These are phyloP conservation scores for Meles meles DNA, from an alignment of 2,113 vertebrate species.

Conservation along the genomic window DNA sequence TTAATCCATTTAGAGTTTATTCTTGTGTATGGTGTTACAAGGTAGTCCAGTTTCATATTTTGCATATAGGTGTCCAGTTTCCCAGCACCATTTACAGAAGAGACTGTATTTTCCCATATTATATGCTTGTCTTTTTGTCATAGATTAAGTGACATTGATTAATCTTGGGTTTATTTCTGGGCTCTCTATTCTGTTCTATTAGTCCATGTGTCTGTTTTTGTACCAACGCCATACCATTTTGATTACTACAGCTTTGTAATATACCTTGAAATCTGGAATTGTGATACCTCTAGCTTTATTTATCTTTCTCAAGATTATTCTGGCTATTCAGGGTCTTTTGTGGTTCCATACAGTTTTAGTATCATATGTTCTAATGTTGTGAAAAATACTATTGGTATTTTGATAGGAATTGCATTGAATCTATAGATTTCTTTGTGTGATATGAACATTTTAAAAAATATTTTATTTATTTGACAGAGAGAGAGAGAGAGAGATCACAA, in stretches of 20 bases:
- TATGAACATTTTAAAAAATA: neutral
- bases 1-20: neutral
- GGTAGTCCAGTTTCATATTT: neutral
- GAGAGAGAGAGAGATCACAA: too few species aligned
- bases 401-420: neutral
- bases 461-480: too few species aligned
- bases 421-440: neutral
- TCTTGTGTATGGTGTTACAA: neutral
- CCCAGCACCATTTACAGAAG: neutral
- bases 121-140: neutral
- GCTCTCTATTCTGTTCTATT: neutral
- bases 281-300: neutral
- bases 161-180: neutral
- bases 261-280: neutral
- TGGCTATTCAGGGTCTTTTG: neutral
- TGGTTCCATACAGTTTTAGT: neutral
- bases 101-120: neutral
- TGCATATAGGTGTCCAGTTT: neutral
- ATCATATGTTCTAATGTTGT: neutral
- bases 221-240: neutral
- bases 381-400: neutral
- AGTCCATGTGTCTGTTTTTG: neutral
- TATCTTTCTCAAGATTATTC: neutral
- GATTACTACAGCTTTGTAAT: neutral
- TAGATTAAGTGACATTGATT: neutral